Percentiles rank a stretch among this genome's conserved stretches.
phyloP scores from a whole-genome alignment of 2,888 invertebrate genomes.

The Tridacna gigas region DNA sequence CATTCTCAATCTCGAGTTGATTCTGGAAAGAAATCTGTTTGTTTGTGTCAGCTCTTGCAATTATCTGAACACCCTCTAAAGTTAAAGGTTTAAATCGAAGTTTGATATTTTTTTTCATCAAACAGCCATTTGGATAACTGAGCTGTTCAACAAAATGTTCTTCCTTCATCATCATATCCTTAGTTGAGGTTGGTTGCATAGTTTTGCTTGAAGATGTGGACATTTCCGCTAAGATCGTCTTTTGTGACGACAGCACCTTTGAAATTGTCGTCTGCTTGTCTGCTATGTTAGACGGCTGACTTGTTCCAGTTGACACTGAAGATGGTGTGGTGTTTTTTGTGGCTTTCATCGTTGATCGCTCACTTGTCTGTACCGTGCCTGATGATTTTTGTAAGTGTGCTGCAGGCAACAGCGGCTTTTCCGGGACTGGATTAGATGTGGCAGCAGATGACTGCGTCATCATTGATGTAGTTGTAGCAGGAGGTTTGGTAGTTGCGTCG shows the following conservation, averaged over 20 bases:
- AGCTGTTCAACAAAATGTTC: slow-evolving; percentile 33
- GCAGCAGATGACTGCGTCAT: neutral
- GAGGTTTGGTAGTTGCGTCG: neutral
- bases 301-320: neutral
- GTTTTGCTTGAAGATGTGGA: neutral
- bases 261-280: neutral
- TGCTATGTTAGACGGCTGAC: neutral
- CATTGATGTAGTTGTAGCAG: slow-evolving; percentile 1
- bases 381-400: neutral
- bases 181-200: neutral
- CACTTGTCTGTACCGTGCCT: neutral
- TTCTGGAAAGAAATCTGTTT: neutral
- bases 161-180: neutral
- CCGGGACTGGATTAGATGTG: neutral
- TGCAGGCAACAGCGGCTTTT: neutral
- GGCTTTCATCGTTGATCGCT: neutral
- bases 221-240: neutral
- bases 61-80: slow-evolving; percentile 28
- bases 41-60: slow-evolving; percentile 3
- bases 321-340: neutral
- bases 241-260: neutral
- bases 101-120: slow-evolving; percentile 37
- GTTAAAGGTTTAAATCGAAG: slow-evolving; percentile 36
- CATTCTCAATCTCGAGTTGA: neutral
- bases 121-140: slow-evolving; percentile 40